Evolutionary conservation across 2,113 vertebrate species (phyloP).

Genomic region (Gallinago jamesoni): DNA sequence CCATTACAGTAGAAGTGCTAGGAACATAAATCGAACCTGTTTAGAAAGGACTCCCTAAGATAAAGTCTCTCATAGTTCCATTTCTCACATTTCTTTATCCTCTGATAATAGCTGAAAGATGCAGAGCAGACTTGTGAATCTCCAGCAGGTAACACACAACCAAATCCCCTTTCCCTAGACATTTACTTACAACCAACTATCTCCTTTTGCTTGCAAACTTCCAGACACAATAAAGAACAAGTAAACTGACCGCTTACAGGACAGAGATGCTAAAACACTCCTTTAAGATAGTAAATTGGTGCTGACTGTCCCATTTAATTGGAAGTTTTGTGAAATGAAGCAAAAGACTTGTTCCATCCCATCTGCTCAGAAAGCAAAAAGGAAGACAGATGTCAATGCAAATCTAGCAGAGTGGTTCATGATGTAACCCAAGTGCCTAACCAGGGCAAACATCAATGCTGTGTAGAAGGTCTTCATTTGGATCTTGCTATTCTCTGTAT

Average conservation of each 20-base stretch:
- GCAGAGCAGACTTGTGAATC: background rate
- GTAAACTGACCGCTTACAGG: background rate
- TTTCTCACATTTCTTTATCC: background rate
- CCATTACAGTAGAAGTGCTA: background rate
- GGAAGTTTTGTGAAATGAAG: background rate
- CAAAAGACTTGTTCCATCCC: background rate
- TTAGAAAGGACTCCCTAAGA: background rate
- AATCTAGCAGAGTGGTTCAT: background rate
- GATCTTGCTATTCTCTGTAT: background rate
- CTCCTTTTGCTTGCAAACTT: background rate
- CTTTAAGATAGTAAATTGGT: background rate
- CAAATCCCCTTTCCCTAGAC: background rate
- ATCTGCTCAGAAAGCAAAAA: background rate
- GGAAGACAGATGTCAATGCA: background rate
- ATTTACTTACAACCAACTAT: background rate
- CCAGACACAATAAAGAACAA: background rate
- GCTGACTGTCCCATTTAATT: background rate
- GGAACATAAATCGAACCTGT: background rate
- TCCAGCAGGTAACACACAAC: background rate
- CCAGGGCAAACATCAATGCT: background rate
- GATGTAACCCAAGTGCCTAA: background rate
- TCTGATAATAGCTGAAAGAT: background rate
- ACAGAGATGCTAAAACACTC: background rate
- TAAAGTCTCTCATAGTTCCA: background rate
- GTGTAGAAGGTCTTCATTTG: background rate